Evolutionary conservation across 2,113 vertebrate genomes (phyloP).

Genomic region (Pteropus alecto): DNA sequence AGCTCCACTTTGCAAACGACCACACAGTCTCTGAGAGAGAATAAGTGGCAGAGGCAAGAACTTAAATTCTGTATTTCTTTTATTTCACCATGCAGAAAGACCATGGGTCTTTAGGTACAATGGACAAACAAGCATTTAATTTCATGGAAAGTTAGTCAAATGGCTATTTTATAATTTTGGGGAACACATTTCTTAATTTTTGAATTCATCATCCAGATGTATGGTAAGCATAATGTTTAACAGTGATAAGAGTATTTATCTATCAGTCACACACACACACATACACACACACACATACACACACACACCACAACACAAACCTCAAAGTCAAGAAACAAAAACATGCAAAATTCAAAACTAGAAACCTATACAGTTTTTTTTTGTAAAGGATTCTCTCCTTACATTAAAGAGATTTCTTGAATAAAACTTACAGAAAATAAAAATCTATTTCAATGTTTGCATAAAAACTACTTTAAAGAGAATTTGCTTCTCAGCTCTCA

Average conservation of each 20-base stretch:
- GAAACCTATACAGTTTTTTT: not conserved
- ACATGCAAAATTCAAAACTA: not conserved
- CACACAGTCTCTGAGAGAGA: not conserved
- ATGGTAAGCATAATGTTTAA: not conserved
- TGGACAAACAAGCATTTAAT: not conserved
- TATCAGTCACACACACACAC: not conserved
- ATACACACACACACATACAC: not conserved
- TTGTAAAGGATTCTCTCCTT: not conserved
- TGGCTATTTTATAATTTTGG: not conserved
- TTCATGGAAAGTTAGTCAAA: not conserved
- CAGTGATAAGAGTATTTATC: not conserved
- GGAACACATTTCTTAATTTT: constrained; percentile 12
- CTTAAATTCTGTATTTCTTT: constrained; percentile 3
- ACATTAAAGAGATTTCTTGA: not conserved
- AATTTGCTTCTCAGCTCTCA: not conserved
- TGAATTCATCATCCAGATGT: not conserved
- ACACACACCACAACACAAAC: too few relatives aligned
- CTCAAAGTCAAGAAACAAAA: not conserved
- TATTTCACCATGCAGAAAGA: not conserved
- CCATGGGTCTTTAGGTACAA: not conserved
- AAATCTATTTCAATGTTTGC: not conserved
- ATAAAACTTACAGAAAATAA: not conserved
- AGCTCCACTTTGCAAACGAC: not conserved
- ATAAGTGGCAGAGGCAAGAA: not conserved
- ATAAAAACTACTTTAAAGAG: not conserved